A percentile compares a stretch with the other conserved stretches of the same genome.
Evolutionary conservation across 2,888 invertebrate species (phyloP).

Genomic region (Gymnoscelis rufifasciata): DNA sequence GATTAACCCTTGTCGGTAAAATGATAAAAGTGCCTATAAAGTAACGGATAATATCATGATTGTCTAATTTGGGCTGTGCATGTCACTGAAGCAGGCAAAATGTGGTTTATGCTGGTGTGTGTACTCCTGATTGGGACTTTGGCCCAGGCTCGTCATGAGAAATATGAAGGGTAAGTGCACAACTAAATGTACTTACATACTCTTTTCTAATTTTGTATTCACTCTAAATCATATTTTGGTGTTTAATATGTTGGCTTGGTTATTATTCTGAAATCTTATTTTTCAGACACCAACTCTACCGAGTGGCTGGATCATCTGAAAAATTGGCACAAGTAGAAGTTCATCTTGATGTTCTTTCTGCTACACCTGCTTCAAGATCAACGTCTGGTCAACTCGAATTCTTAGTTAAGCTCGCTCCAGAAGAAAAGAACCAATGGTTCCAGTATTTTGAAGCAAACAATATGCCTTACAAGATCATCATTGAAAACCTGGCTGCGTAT

Average conservation of each 20-base stretch:
- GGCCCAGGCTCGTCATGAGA: conserved; percentile 55
- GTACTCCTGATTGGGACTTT: conserved; percentile 42
- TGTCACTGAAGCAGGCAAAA: conserved; percentile 27
- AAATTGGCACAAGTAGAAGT: conserved; percentile 48
- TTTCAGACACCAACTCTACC: conserved; percentile 54
- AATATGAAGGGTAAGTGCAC: conserved; percentile 64
- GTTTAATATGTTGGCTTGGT: too few species aligned
- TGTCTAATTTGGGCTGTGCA: not conserved
- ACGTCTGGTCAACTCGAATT: conserved; percentile 51
- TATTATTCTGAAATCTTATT: too few species aligned
- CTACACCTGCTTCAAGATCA: conserved; percentile 44
- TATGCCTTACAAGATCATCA: conserved; percentile 50
- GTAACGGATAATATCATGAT: not conserved
- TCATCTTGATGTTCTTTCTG: conserved; percentile 51
- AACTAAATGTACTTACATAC: too few species aligned
- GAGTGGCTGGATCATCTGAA: conserved; percentile 47
- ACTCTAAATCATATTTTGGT: too few species aligned
- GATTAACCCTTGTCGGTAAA: not conserved
- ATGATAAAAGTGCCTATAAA: not conserved
- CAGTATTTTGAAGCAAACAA: conserved; percentile 47
- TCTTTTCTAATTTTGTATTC: too few species aligned
- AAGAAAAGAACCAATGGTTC: conserved; percentile 55
- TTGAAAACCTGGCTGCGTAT: conserved; percentile 62
- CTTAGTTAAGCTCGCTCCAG: conserved; percentile 53
- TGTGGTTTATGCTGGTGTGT: conserved; percentile 48